A percentile compares a stretch with the other conserved stretches of the same genome.
phyloP scores from a whole-genome alignment of 1,140 invertebrate species.

The Archivesica marissinica region DNA sequence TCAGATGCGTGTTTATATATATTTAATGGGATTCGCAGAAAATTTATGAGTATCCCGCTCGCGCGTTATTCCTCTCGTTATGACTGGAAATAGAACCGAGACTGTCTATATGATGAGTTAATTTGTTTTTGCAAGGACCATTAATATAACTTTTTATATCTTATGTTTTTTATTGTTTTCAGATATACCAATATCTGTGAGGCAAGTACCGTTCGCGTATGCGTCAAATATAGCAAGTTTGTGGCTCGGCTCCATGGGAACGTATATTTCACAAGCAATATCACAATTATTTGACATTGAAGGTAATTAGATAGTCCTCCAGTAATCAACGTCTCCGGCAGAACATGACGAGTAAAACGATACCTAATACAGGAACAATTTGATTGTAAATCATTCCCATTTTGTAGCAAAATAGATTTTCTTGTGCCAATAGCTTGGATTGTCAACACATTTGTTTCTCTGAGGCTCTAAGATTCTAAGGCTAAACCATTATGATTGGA shows the following conservation, averaged over 20 bases:
- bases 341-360: background rate
- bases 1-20: no score
- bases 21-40: no score
- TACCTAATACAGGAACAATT: constrained; percentile 12
- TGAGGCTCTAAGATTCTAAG: no score
- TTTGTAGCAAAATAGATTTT: constrained; percentile 20
- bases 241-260: constrained; percentile 40
- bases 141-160: no score
- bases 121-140: no score
- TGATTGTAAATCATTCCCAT: constrained; percentile 24
- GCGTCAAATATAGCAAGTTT: background rate
- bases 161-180: no score
- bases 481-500: no score
- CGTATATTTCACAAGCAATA: constrained; percentile 47
- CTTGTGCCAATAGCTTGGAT: background rate
- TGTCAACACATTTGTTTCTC: constrained; percentile 9
- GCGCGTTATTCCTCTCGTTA: no score
- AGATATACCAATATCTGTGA: constrained; percentile 19
- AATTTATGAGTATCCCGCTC: no score
- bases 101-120: no score
- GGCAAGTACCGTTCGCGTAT: background rate
- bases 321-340: background rate
- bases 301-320: constrained; percentile 30
- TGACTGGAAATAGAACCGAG: no score
- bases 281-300: constrained; percentile 53